phyloP scores from a whole-genome alignment of 2,888 invertebrate genomes.

The Tortrix viridana region DNA sequence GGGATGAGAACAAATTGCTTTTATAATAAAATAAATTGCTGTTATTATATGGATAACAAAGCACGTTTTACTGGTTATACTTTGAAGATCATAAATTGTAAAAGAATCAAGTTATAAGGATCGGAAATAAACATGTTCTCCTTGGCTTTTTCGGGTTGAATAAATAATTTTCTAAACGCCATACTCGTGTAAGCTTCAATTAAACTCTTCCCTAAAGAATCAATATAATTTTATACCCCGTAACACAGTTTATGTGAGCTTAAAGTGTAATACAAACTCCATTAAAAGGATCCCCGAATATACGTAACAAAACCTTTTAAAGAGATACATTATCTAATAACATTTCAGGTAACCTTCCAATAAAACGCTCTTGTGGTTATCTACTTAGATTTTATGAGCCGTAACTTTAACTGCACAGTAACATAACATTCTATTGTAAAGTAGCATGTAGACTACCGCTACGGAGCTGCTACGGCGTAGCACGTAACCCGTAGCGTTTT shows the following conservation, averaged over 20 bases:
- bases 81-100: no score
- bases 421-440: constrained; percentile 24
- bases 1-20: no score
- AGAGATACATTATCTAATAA: constrained; percentile 26
- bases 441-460: constrained; percentile 13
- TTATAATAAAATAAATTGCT: no score
- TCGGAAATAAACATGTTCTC: no score
- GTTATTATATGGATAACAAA: no score
- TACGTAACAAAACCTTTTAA: constrained; percentile 27
- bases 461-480: constrained; percentile 12
- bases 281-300: constrained; percentile 23
- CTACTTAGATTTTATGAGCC: constrained; percentile 27
- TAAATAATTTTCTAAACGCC: background rate
- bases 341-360: constrained; percentile 24
- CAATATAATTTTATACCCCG: constrained; percentile 17
- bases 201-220: constrained; percentile 13
- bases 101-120: no score
- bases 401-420: constrained; percentile 24
- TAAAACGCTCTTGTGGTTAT: constrained; percentile 25
- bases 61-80: no score
- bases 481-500: constrained; percentile 12
- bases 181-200: background rate
- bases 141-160: no score
- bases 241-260: constrained; percentile 12
- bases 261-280: constrained; percentile 25